phyloP scores from a whole-genome alignment of 2,888 invertebrate genomes.

The Agriopis aurantiaria region DNA sequence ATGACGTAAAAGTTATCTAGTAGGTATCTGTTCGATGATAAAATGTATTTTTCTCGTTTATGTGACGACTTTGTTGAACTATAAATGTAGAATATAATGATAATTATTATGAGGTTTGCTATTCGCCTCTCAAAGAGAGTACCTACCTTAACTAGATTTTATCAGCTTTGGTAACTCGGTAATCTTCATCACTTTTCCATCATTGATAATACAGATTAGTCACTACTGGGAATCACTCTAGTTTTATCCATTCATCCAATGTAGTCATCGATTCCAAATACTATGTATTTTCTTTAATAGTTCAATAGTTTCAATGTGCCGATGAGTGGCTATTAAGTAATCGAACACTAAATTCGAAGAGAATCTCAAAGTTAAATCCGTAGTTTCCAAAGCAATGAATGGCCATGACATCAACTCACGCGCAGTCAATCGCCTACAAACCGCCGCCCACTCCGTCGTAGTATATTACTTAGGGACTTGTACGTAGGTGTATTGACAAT shows the following conservation, averaged over 20 bases:
- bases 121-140: neutral
- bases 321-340: slow-evolving; percentile 29
- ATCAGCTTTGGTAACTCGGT: slow-evolving; percentile 19
- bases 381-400: slow-evolving; percentile 62
- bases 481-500: slow-evolving; percentile 81
- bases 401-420: slow-evolving; percentile 74
- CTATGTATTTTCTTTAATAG: slow-evolving; percentile 26
- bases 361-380: slow-evolving; percentile 41
- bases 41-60: slow-evolving; percentile 36
- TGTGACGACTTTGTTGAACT: slow-evolving; percentile 38
- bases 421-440: slow-evolving; percentile 69
- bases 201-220: slow-evolving; percentile 34
- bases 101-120: slow-evolving; percentile 23
- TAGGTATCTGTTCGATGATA: slow-evolving; percentile 32
- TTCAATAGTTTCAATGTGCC: slow-evolving; percentile 19
- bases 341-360: slow-evolving; percentile 32
- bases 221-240: slow-evolving; percentile 29
- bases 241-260: slow-evolving; percentile 24
- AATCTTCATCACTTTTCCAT: slow-evolving; percentile 27
- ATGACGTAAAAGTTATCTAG: slow-evolving; percentile 44
- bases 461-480: slow-evolving; percentile 61
- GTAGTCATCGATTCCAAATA: slow-evolving; percentile 11
- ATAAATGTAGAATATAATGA: slow-evolving; percentile 36
- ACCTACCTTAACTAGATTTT: neutral
- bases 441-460: slow-evolving; percentile 63